Percentiles rank a stretch among this genome's conserved stretches.
Evolutionary conservation across 2,113 vertebrate species (phyloP).

Genomic region (Xyrauchen texanus): DNA sequence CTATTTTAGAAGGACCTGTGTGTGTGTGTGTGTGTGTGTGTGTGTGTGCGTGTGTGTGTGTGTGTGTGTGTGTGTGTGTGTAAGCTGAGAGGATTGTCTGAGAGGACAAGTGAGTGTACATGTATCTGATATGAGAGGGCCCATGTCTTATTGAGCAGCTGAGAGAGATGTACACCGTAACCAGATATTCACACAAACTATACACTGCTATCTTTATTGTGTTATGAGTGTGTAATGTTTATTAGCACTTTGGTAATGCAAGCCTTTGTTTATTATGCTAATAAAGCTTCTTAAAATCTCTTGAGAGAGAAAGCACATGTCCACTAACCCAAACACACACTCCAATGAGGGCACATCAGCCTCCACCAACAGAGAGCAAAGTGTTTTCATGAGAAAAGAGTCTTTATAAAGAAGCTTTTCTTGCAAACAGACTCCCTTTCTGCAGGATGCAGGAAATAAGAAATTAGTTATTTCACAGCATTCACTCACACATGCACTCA

Average conservation of each 20-base stretch:
- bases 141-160: conserved; percentile 27
- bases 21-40: conserved; percentile 32
- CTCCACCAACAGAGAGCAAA: conserved; percentile 27
- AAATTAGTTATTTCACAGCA: conserved; percentile 8
- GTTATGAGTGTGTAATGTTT: conserved; percentile 4
- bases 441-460: conserved; percentile 35
- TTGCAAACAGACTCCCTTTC: background rate
- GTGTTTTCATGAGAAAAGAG: conserved; percentile 35
- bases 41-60: conserved; percentile 39
- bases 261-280: conserved; percentile 8
- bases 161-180: conserved; percentile 3
- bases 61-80: conserved; percentile 29
- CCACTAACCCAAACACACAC: conserved; percentile 1
- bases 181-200: conserved; percentile 1
- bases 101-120: background rate
- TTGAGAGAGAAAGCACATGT: conserved; percentile 12
- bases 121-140: conserved; percentile 11
- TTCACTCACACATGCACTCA: background rate
- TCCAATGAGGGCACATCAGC: conserved; percentile 8
- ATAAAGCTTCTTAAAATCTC: background rate
- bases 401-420: conserved; percentile 17
- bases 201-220: background rate
- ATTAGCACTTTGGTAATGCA: conserved; percentile 7
- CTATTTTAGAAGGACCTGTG: conserved; percentile 26
- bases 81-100: conserved; percentile 15